phyloP scores from a whole-genome alignment of 2,797 vertebrate genomes.

The Hemitrygon akajei region DNA sequence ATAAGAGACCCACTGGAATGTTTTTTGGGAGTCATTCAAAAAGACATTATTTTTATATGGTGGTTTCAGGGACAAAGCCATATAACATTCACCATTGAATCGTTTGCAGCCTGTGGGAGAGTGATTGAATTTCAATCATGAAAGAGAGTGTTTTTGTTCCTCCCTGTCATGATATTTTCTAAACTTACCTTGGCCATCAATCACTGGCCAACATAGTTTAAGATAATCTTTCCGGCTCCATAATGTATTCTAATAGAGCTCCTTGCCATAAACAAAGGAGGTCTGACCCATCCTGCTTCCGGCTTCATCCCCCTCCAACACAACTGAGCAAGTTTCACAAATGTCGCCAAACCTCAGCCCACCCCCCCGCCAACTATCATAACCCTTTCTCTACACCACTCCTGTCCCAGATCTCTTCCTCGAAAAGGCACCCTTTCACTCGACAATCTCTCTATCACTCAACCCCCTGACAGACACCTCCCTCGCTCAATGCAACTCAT shows the following conservation, averaged over 20 bases:
- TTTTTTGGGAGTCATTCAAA: not conserved
- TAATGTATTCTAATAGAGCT: not conserved
- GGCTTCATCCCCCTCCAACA: not conserved
- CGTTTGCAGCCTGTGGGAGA: not conserved
- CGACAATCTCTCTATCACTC: not conserved
- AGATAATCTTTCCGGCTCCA: not conserved
- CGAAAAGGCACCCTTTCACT: not conserved
- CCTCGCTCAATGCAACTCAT: not conserved
- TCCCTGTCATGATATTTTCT: not conserved
- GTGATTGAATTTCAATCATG: not conserved
- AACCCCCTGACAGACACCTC: not conserved
- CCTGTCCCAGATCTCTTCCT: not conserved
- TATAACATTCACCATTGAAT: not conserved
- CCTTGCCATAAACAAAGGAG: not conserved
- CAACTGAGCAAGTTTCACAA: no score
- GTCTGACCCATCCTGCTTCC: not conserved
- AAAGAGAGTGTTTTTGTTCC: not conserved
- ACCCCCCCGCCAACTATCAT: not conserved
- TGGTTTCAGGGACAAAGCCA: not conserved
- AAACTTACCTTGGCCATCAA: not conserved
- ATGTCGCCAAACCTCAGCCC: no score
- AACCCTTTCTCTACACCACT: no score
- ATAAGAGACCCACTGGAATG: not conserved
- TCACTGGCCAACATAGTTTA: not conserved
- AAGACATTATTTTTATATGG: not conserved